A percentile compares a stretch with the other conserved stretches of the same genome.
Conservation (phyloP, 2,797 vertebrate species). For the Sebastes matsubarae region DNA sequence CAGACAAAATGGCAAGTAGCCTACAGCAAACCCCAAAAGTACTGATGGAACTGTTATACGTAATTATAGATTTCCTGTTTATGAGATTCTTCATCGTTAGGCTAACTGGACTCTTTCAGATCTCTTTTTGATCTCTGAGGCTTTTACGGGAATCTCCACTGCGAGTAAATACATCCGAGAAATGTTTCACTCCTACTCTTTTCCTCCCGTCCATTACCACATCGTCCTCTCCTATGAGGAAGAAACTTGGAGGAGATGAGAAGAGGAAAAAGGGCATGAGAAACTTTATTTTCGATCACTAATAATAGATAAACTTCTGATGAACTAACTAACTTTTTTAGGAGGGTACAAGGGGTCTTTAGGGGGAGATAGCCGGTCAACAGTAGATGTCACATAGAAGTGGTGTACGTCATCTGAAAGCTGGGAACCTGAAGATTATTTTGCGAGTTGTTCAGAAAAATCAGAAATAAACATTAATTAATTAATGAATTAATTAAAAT, state of each 20-base stretch:
- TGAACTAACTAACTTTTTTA: not conserved
- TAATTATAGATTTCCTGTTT: constrained; percentile 31
- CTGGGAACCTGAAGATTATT: too few species aligned
- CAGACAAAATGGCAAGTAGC: not conserved
- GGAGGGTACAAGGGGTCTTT: too few species aligned
- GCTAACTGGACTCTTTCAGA: not conserved
- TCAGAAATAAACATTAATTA: too few species aligned
- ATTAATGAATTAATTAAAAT: too few species aligned
- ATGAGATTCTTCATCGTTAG: not conserved
- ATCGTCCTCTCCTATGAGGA: not conserved
- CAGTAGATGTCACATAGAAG: too few species aligned
- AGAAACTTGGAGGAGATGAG: not conserved
- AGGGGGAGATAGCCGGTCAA: too few species aligned
- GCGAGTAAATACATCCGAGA: not conserved
- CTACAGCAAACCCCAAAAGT: not conserved
- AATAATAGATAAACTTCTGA: not conserved
- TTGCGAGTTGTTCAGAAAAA: fast-evolving
- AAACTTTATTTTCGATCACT: not conserved
- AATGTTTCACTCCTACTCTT: not conserved
- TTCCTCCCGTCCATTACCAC: not conserved
- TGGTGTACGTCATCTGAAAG: too few species aligned
- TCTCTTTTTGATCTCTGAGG: not conserved
- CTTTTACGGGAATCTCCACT: not conserved
- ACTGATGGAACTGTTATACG: not conserved
- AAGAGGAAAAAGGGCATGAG: not conserved